Conservation (phyloP, 2,113 vertebrate genomes). For the Raja brachyura region DNA sequence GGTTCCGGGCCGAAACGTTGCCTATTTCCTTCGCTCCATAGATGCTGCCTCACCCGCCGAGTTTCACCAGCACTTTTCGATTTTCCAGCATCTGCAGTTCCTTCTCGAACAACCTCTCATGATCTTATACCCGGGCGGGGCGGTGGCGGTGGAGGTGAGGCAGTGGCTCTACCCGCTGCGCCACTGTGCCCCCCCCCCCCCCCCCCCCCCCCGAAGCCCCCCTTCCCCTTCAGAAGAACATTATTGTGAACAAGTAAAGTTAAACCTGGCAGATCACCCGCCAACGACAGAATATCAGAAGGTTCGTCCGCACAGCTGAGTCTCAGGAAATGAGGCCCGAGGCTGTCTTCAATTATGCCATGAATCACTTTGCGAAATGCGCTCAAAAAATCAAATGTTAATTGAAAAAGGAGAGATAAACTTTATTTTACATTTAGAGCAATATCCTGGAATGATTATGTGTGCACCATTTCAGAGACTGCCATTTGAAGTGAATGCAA, state of each 20-base stretch:
- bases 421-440: not conserved
- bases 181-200: too few relatives aligned
- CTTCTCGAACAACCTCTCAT: too few relatives aligned
- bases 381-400: not conserved
- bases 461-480: not conserved
- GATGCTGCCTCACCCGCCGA: too few relatives aligned
- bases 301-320: not conserved
- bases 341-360: not conserved
- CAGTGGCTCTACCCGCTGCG: too few relatives aligned
- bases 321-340: not conserved
- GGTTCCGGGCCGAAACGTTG: too few relatives aligned
- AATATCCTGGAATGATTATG: slow-evolving; percentile 9
- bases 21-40: too few relatives aligned
- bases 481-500: not conserved
- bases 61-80: too few relatives aligned
- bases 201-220: too few relatives aligned
- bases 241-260: not conserved
- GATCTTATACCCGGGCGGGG: too few relatives aligned
- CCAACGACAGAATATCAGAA: not conserved
- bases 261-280: not conserved
- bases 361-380: not conserved
- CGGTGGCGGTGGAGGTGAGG: too few relatives aligned
- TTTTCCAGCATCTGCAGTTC: too few relatives aligned
- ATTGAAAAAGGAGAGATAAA: not conserved
- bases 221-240: not conserved